Base-by-base conservation (phyloP, 2,113 vertebrate species). In the Coreoperca whiteheadi region DNA sequence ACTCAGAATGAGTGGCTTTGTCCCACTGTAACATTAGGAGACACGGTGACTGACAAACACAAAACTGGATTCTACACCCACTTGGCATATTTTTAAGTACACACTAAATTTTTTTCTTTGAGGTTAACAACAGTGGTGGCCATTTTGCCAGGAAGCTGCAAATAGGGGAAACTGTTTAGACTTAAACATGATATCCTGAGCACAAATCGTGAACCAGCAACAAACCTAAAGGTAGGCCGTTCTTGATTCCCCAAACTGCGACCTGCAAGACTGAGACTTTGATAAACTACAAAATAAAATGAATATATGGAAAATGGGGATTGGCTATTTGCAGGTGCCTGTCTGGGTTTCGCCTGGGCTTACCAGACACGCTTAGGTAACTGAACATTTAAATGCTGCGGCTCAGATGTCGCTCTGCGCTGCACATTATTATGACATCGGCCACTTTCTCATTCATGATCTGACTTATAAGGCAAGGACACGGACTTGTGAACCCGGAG, bases 401-500 rank as follows among this genome's bases (percentile, higher is more conserved):
- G 69, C 77, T 92, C 90, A 77, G 82, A 88, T 87, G 73, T 91
- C 72, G 10, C 73, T 70, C 43, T 53, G 68, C 41, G 9, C 65
- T 53, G 87, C 85, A 79, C 85, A 79, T 85, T 86, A 88, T 90
- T 67, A 92, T 89, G 83, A 93, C 90, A 87, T 88, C 43, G 12
- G 46, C 77, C 79, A 20, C 85, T 82, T 90, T 79, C 84, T 93
- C 92, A 93, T 94, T 94, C 90, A 94, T 93, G 82, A 87, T 92
- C 87, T 65, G 68, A 90, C 91, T 91, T 93, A 87, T 84, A 93
- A 93, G 91, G 89, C 86, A 91, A 94, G 91, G 88, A 93, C 89
- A 20, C 60, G 73, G 83, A 91, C 89, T 77, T 72, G 88, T 77
- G 85, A 87, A 87, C 80, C 74, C 28, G 60, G 77, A 74, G 70